phyloP scores from a whole-genome alignment of 2,888 invertebrate genomes.

The Teinopalpus imperialis region DNA sequence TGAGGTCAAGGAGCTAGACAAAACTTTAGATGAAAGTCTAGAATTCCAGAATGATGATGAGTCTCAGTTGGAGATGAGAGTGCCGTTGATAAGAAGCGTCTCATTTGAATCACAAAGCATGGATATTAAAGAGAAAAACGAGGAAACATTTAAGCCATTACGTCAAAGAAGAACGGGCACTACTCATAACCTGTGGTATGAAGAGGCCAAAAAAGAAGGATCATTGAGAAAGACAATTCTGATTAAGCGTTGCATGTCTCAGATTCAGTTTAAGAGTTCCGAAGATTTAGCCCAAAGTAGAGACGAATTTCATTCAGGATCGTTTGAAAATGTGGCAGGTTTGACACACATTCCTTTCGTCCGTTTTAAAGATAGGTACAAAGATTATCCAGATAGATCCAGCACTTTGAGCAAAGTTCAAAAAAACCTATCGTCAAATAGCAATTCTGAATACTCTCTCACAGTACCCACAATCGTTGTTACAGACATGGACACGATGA shows the following conservation, averaged over 20 bases:
- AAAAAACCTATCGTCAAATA: slow-evolving; percentile 35
- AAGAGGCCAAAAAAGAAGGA: slow-evolving; percentile 42
- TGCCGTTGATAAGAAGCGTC: slow-evolving; percentile 27
- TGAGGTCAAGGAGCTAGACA: slow-evolving; percentile 40
- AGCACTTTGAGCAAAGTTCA: slow-evolving; percentile 38
- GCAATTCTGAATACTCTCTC: slow-evolving; percentile 29
- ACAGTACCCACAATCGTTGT: slow-evolving; percentile 42
- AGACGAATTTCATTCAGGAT: slow-evolving; percentile 25
- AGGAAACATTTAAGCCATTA: slow-evolving; percentile 31
- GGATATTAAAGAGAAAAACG: slow-evolving; percentile 31
- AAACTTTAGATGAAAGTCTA: slow-evolving; percentile 36
- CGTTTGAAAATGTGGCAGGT: slow-evolving; percentile 28
- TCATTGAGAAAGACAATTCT: slow-evolving; percentile 56
- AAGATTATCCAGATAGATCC: slow-evolving; percentile 28
- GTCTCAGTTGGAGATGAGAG: slow-evolving; percentile 34
- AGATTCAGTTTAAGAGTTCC: slow-evolving; percentile 47
- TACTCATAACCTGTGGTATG: slow-evolving; percentile 42
- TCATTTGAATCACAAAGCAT: slow-evolving; percentile 12
- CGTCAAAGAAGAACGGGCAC: slow-evolving; percentile 50
- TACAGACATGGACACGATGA: slow-evolving; percentile 30
- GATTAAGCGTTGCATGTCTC: slow-evolving; percentile 42
- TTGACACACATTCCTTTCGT: slow-evolving; percentile 27
- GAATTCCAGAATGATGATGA: slow-evolving; percentile 35
- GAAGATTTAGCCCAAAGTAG: slow-evolving; percentile 43
- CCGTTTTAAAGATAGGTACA: slow-evolving; percentile 35